A percentile compares a stretch with the other conserved stretches of the same genome.
Evolutionary conservation across 2,888 invertebrate species (phyloP).

Genomic region (Baccha elongata): DNA sequence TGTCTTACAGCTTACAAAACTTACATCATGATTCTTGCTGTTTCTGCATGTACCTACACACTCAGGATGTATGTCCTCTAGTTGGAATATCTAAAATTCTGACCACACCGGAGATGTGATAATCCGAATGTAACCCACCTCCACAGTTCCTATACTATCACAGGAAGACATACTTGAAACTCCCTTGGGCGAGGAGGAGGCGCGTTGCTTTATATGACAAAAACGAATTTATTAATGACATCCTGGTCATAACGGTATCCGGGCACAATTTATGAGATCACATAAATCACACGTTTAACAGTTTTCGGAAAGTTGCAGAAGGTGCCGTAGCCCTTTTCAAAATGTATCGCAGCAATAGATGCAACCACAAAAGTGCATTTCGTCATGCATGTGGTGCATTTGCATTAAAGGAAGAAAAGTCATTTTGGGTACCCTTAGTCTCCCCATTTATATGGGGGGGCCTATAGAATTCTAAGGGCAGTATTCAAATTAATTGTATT

Average conservation of each 20-base stretch:
- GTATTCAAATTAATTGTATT: conserved; percentile 46
- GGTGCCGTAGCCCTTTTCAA: conserved; percentile 41
- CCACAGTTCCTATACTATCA: background rate
- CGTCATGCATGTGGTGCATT: conserved; percentile 37
- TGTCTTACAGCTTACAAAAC: conserved; percentile 48
- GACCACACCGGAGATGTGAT: conserved; percentile 47
- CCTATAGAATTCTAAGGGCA: background rate
- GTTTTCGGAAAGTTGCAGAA: conserved; percentile 60
- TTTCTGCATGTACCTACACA: conserved; percentile 31
- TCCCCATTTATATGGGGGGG: background rate
- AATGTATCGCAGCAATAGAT: conserved; percentile 31
- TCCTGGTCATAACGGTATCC: conserved; percentile 68
- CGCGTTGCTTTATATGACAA: conserved; percentile 60
- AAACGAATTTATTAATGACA: conserved; percentile 71
- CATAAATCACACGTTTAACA: conserved; percentile 72
- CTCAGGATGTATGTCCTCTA: conserved; percentile 7
- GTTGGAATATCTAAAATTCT: conserved; percentile 46
- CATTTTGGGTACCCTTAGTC: background rate
- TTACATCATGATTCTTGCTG: conserved; percentile 53
- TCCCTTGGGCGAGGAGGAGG: background rate
- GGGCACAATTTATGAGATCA: conserved; percentile 67
- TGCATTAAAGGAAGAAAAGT: conserved; percentile 47
- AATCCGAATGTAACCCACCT: conserved; percentile 38
- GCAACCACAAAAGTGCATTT: conserved; percentile 62
- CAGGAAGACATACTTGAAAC: background rate